A percentile compares a stretch with the other conserved stretches of the same genome.
Conservation (phyloP, 2,113 vertebrate genomes). For the Sorex araneus region DNA sequence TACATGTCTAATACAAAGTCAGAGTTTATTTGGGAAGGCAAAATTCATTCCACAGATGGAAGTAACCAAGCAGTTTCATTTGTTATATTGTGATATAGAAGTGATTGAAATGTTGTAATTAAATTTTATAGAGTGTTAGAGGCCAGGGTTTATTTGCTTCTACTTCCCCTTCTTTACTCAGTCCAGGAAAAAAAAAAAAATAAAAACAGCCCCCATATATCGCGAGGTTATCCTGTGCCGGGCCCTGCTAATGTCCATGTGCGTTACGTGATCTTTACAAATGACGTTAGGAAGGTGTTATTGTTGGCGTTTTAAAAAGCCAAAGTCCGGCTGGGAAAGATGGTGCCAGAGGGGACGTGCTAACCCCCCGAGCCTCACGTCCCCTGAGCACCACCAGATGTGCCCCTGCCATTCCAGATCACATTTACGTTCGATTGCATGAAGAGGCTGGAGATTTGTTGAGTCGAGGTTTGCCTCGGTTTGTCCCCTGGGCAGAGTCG, state of each 20-base stretch:
- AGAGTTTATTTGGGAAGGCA: slow-evolving; percentile 51
- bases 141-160: neutral
- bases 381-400: too few relatives aligned
- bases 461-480: neutral
- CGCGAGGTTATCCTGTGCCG: neutral
- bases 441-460: neutral
- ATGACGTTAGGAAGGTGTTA: neutral
- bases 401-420: too few relatives aligned
- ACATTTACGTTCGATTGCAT: too few relatives aligned
- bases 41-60: slow-evolving; percentile 48
- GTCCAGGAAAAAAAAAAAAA: slow-evolving; percentile 12
- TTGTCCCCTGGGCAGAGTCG: neutral
- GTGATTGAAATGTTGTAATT: neutral
- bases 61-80: slow-evolving; percentile 45
- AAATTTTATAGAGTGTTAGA: neutral
- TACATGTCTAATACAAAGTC: slow-evolving; percentile 1
- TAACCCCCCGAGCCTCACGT: neutral
- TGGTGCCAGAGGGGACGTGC: accelerated
- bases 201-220: neutral
- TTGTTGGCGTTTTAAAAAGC: neutral
- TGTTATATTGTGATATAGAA: neutral
- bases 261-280: neutral
- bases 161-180: slow-evolving; percentile 14
- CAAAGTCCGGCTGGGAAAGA: too few relatives aligned
- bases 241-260: neutral